phyloP scores from a whole-genome alignment of 2,113 vertebrate species.

The Upupa epops region DNA sequence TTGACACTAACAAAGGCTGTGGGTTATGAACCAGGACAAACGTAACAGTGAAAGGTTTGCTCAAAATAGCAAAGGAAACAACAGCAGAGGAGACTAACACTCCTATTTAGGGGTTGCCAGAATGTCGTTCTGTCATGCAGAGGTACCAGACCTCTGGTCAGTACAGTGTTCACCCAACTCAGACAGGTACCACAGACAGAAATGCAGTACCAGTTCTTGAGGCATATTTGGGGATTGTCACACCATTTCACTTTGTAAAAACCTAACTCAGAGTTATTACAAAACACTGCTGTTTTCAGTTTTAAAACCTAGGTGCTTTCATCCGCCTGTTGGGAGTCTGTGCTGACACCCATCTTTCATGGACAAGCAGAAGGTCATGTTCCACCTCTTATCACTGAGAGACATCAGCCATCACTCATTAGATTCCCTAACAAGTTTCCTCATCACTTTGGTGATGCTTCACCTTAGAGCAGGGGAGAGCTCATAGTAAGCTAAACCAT shows the following conservation, averaged over 20 bases:
- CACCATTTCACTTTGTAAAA: not conserved
- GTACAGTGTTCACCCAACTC: not conserved
- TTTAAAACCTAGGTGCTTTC: not conserved
- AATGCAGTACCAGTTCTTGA: not conserved
- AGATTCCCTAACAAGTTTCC: not conserved
- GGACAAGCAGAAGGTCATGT: too few species aligned
- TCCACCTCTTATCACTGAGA: not conserved
- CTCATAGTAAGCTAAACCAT: not conserved
- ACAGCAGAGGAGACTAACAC: not conserved
- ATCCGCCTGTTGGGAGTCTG: not conserved
- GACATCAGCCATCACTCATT: not conserved
- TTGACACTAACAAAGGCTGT: not conserved
- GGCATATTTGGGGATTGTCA: not conserved
- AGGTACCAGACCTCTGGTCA: not conserved
- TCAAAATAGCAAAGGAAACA: not conserved
- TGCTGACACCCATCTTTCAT: not conserved
- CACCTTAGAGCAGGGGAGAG: not conserved
- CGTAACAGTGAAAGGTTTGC: not conserved
- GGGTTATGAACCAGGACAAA: not conserved
- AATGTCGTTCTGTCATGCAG: not conserved
- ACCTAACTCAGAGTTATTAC: not conserved
- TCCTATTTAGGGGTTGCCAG: not conserved
- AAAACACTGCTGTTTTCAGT: not conserved
- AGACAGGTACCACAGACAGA: not conserved
- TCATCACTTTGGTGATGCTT: not conserved